These are phyloP conservation scores for Hylia prasina DNA, from an alignment of 2,113 vertebrate species.

Conservation along the genomic window DNA sequence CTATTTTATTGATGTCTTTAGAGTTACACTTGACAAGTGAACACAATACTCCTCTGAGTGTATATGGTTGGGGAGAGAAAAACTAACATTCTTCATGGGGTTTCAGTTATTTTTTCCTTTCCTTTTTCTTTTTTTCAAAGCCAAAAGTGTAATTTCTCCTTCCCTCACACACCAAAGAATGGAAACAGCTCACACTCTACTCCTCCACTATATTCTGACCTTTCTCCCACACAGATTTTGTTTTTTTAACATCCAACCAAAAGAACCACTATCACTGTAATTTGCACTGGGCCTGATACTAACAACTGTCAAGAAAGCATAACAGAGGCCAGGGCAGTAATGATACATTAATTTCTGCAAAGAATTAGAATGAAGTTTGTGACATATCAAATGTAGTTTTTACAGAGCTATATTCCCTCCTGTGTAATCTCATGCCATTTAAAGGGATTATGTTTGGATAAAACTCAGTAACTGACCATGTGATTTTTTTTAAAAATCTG, in stretches of 20 bases:
- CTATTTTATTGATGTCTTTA: not conserved
- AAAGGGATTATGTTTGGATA: not conserved
- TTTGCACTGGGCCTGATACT: not conserved
- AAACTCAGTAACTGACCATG: not conserved
- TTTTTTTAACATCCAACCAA: not conserved
- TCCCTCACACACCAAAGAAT: not conserved
- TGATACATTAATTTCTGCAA: not conserved
- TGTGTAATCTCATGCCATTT: not conserved
- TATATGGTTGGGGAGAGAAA: accelerated
- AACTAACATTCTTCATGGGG: not conserved
- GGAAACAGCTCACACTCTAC: not conserved
- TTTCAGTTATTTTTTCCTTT: not conserved
- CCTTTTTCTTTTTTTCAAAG: not conserved
- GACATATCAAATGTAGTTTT: not conserved
- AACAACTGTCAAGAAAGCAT: not conserved
- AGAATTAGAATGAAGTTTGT: not conserved
- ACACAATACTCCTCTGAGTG: not conserved
- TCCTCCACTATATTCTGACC: not conserved
- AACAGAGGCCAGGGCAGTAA: not conserved
- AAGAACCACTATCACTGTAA: not conserved
- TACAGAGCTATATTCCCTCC: not conserved
- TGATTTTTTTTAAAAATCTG: not conserved
- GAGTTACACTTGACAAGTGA: not conserved
- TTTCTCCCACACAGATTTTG: not conserved
- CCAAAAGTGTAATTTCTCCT: not conserved